Conservation (phyloP, 2,797 vertebrate species). For the Sciaenops ocellatus region DNA sequence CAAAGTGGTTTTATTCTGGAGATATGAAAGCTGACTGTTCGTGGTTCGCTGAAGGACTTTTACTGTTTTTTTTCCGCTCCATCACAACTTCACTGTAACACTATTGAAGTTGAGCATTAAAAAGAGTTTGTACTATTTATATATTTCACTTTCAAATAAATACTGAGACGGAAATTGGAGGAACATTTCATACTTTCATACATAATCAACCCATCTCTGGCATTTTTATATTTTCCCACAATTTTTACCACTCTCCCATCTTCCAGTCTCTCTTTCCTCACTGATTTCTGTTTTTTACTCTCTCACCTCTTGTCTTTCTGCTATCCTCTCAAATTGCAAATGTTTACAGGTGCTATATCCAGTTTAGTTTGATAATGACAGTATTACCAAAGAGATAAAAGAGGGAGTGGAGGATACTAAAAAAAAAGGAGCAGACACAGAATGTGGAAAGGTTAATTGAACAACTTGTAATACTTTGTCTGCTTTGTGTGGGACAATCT, state of each 20-base stretch:
- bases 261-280: not conserved
- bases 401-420: not conserved
- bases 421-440: slow-evolving; percentile 3
- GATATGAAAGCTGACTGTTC: slow-evolving; percentile 48
- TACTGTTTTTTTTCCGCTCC: not conserved
- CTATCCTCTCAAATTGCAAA: not conserved
- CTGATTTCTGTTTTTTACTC: not conserved
- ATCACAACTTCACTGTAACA: not conserved
- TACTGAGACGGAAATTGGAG: not conserved
- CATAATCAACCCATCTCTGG: rapidly evolving
- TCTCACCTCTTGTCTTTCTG: not conserved
- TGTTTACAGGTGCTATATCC: slow-evolving; percentile 18
- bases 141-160: slow-evolving; percentile 2
- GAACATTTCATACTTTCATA: not conserved
- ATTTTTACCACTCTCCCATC: not conserved
- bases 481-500: slow-evolving; percentile 35
- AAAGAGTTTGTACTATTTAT: not conserved
- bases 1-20: slow-evolving; percentile 52
- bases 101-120: not conserved
- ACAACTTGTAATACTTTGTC: slow-evolving; percentile 40
- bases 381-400: not conserved
- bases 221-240: not conserved
- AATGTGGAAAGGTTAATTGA: slow-evolving; percentile 50
- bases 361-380: slow-evolving; percentile 19
- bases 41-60: slow-evolving; percentile 18